Conservation (phyloP, 2,888 invertebrate genomes). For the Trichogramma evanescens region DNA sequence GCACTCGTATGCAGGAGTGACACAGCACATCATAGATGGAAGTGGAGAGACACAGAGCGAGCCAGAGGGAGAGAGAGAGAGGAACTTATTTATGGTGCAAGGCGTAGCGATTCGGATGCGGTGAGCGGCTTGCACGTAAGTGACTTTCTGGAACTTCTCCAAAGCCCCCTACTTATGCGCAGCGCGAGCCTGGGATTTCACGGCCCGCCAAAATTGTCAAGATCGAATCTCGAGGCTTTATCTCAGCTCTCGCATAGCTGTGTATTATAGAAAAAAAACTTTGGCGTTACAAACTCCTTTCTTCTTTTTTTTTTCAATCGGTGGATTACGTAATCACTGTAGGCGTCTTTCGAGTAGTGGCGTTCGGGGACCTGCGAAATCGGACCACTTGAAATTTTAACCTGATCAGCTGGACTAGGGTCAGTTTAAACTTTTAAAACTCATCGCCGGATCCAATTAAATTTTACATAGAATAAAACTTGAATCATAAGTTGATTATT, state of each 20-base stretch:
- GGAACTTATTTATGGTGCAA: constrained; percentile 15
- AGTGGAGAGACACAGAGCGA: not conserved
- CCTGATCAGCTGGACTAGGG: too few relatives aligned
- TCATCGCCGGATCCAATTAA: too few relatives aligned
- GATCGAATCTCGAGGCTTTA: not conserved
- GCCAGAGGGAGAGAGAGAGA: not conserved
- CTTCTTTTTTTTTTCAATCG: not conserved
- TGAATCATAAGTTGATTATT: too few relatives aligned
- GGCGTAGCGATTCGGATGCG: constrained; percentile 11
- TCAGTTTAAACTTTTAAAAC: too few relatives aligned
- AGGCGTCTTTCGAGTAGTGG: too few relatives aligned
- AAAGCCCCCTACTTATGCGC: constrained; percentile 1
- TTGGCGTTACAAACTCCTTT: not conserved
- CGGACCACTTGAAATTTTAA: too few relatives aligned
- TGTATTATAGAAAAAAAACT: not conserved
- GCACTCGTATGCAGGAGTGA: too few relatives aligned
- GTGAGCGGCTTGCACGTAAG: constrained; percentile 9
- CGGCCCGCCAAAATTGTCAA: constrained; percentile 12
- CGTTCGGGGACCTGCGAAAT: too few relatives aligned
- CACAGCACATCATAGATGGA: too few relatives aligned
- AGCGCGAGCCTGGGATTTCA: constrained; percentile 11
- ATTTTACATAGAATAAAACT: too few relatives aligned
- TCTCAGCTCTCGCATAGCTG: not conserved
- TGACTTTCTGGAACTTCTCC: constrained; percentile 20
- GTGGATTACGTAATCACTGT: not conserved